Evolutionary conservation across 2,113 vertebrate genomes (phyloP), one percentile per base, ranked within the genome.

Genomic region (Oryzias celebensis): DNA sequence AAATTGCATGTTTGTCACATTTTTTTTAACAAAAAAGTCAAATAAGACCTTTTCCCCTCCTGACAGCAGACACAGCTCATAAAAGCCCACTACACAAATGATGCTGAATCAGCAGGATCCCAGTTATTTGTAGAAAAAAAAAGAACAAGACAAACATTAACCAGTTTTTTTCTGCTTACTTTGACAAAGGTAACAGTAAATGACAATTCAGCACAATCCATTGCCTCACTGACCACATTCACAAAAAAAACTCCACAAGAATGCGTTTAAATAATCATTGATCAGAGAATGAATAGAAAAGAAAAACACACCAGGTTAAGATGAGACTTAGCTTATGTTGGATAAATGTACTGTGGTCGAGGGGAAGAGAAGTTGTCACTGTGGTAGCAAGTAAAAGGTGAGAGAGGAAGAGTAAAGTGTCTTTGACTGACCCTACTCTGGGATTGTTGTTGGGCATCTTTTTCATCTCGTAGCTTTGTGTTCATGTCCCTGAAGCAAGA

Each of bases 401-500:
- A 47, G 71, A 86, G 76, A 67, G 85, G 72, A 65, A 68, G 67
- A 54, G 87, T 70, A 82, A 88, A 77, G 70, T 80, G 86, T 91
- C 82, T 90, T 56, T 92, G 90, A 93, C 92, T 93, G 91, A 95
- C 92, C 91, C 86, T 91, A 91, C 91, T 94, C 91, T 90, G 93
- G 75, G 93, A 85, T 77, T 96, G 95, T 41, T 91, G 93, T 41
- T 91, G 93, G 48, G 91, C 91, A 0, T 98, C 96, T 80, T 94
- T 94, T 68, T 98, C 95, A 26, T 98, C 97, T 17, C 95, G 92
- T 7, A 99, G 88, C 54, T 90, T 90, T 54, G 92, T 95, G 90
- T 99, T 99, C 93, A 99, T 94, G 54, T 98, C 96, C 90, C 97
- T 98, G 86, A 72, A 15, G 63, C 50, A 64, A 74, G 44, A 60